Evolutionary conservation across 2,888 invertebrate genomes (phyloP), one percentile per base, ranked within the genome.

Genomic region (Lissocephala sabroskyi): DNA sequence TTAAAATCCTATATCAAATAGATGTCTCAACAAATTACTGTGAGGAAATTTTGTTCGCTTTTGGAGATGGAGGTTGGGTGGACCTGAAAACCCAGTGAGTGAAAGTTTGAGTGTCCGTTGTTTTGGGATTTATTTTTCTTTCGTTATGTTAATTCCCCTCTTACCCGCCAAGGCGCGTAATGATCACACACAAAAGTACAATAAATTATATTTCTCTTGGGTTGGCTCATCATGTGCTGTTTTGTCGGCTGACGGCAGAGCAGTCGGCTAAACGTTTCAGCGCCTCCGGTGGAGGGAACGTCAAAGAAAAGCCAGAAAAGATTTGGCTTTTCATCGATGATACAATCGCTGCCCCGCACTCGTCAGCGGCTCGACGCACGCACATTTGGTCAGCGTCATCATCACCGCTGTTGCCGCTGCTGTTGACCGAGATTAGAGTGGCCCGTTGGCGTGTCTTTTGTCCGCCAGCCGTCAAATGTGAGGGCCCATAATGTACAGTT

Each of bases 381-480:
- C 35, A 51, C 23, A 14, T 14, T 26, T 9, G n/a, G n/a, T n/a
- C n/a, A n/a, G n/a, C n/a, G n/a, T n/a, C n/a, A n/a, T n/a, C n/a
- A n/a, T n/a, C n/a, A n/a, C n/a, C n/a, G n/a, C n/a, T n/a, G n/a
- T n/a, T n/a, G n/a, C n/a, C n/a, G n/a, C n/a, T n/a, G n/a, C n/a
- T n/a, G n/a, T 26, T 6, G 4, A 26, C 9, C 9, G 26, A 9
- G 26, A 26, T 26, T 26, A 26, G 26, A 37, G 13, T 37, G 37
- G 23, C 32, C 33, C 10, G 16, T 61, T 67, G 76, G 52, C 26
- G 4, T 26, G 4, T 26, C 26, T 4, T 26, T 61, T 68, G 67
- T 71, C 76, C 61, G 64, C 67, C 52, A 53, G 64, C 68, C 57
- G 76, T 68, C 76, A 64, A 56, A 55, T 41, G 43, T 58, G 63